A percentile compares a stretch with the other conserved stretches of the same genome.
These are phyloP conservation scores for Escarpia spicata DNA, from an alignment of 2,888 invertebrate species.

Conservation along the genomic window DNA sequence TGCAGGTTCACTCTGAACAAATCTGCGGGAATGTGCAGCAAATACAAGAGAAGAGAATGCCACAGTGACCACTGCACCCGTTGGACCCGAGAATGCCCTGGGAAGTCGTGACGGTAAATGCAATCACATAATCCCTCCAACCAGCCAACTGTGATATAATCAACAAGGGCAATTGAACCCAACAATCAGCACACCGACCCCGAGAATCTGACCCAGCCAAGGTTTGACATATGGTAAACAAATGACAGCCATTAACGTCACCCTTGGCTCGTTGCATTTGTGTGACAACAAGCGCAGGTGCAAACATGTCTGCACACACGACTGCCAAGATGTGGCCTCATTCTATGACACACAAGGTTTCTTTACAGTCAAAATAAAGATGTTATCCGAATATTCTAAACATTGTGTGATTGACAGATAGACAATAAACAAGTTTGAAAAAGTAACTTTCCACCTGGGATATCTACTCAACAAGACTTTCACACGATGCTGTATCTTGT, in stretches of 20 bases:
- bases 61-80: neutral
- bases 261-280: neutral
- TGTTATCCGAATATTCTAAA: neutral
- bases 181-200: no score
- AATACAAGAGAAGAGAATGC: neutral
- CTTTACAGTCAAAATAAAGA: neutral
- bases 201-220: neutral
- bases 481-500: neutral
- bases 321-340: neutral
- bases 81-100: neutral
- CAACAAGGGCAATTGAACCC: neutral
- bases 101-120: neutral
- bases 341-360: neutral
- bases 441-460: neutral
- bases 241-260: neutral
- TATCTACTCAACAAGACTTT: neutral
- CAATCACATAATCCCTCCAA: neutral
- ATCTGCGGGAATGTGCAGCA: neutral
- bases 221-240: conserved; percentile 7
- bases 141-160: neutral
- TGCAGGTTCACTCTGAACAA: neutral
- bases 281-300: neutral
- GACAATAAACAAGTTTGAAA: neutral
- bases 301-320: neutral
- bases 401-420: neutral